Base-by-base conservation (phyloP, 1,140 invertebrate genomes). In the Hylyphantes graminicola region DNA sequence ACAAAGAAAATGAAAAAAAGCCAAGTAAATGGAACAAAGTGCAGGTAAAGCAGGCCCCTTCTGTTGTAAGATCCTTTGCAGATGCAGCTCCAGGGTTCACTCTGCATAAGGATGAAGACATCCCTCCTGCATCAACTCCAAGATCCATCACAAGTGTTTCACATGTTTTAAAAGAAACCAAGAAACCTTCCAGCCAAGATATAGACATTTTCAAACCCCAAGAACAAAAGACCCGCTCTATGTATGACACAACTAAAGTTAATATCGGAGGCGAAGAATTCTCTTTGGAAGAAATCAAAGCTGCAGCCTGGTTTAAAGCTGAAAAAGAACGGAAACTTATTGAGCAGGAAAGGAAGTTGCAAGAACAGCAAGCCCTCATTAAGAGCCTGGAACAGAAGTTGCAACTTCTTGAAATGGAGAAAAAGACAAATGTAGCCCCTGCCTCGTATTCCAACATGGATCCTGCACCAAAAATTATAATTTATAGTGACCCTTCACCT, bases 201-300 rank as follows among this genome's bases (percentile, higher is more conserved):
- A 72, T 88, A 9, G 87, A 87, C n/a, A 70, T 88, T 7, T 89
- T 89, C 80, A 90, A 90, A 84, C 87, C 88, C 35, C 86, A 87
- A 35, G 89, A 91, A 86, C 89, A 89, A 8, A 87, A 86, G 10
- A 87, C 89, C 51, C 86, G 86, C 61, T 87, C 89, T 0, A 90
- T 91, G 89, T 92, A 91, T 87, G 89, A 88, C 82, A 92, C 91
- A 86, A 88, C 90, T 48, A 89, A 90, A 87, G 87, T 92, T 0
- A 92, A 92, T 87, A 88, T 88, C 76, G 92, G 92, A 0, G 88
- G 88, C 5, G 89, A 89, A 64, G 92, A 93, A 87, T 91, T 92
- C 81, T 90, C 89, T 50, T 90, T 92, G 87, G 92, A 93, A 88
- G 92, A 93, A 87, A 83, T 93, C 5, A 86, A 90, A 82, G 91